phyloP scores from a whole-genome alignment of 2,113 vertebrate species.

The Solenodon paradoxus region DNA sequence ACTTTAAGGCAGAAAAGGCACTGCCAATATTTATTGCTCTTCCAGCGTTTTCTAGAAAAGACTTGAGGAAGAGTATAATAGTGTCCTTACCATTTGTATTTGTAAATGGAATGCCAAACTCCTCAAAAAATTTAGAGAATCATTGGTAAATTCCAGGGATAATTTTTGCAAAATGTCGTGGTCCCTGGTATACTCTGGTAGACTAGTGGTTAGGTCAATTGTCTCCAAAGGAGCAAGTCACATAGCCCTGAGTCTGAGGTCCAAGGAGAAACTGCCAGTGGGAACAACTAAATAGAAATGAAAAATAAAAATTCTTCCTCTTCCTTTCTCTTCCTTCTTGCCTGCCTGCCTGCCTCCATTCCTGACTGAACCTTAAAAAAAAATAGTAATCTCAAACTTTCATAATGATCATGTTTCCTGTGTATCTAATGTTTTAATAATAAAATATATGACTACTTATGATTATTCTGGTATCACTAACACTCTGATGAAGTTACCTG shows the following conservation, averaged over 20 bases:
- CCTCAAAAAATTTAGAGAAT: not conserved
- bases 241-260: too few relatives aligned
- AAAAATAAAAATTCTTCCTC: too few relatives aligned
- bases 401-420: not conserved
- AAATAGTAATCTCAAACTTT: not conserved
- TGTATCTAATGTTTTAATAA: not conserved
- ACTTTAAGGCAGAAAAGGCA: not conserved
- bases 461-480: not conserved
- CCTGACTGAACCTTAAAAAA: too few relatives aligned
- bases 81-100: slow-evolving; percentile 5
- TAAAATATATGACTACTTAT: not conserved
- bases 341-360: too few relatives aligned
- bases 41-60: not conserved
- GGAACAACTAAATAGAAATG: too few relatives aligned
- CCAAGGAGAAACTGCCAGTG: too few relatives aligned
- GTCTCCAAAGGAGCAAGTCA: too few relatives aligned
- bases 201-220: too few relatives aligned
- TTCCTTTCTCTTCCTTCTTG: too few relatives aligned
- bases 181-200: too few relatives aligned
- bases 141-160: not conserved
- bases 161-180: not conserved
- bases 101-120: not conserved
- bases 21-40: not conserved
- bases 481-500: not conserved
- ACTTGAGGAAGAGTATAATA: not conserved